phyloP scores from a whole-genome alignment of 2,797 vertebrate species.

The Enoplosus armatus region DNA sequence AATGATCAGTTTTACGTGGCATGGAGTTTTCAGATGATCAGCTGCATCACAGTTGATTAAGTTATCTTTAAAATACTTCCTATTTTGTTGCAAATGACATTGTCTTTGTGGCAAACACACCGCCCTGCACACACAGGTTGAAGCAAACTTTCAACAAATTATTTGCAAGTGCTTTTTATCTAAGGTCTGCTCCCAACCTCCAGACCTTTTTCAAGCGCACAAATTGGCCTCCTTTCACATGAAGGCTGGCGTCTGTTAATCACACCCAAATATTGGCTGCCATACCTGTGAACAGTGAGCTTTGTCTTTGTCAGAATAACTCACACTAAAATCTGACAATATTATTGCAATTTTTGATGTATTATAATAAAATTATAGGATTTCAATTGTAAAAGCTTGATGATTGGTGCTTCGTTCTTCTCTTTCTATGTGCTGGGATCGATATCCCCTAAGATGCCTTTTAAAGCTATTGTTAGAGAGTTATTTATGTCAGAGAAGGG shows the following conservation, averaged over 20 bases:
- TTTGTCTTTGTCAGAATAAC: conserved; percentile 34
- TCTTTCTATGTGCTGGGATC: neutral
- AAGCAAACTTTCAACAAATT: conserved; percentile 1
- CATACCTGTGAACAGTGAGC: conserved; percentile 9
- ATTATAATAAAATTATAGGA: conserved; percentile 73
- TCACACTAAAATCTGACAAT: conserved; percentile 9
- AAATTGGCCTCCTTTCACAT: conserved; percentile 33
- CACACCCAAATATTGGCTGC: conserved; percentile 10
- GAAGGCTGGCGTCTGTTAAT: conserved; percentile 36
- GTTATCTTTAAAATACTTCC: conserved; percentile 5
- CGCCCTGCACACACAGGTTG: neutral
- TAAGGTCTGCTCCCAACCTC: conserved; percentile 4
- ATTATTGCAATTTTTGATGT: conserved; percentile 68
- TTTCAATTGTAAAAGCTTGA: conserved; percentile 46
- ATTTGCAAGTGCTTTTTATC: conserved; percentile 44
- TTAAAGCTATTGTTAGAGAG: neutral
- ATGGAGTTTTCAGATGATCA: conserved; percentile 16
- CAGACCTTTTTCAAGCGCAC: conserved; percentile 50
- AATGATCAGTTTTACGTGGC: conserved; percentile 13
- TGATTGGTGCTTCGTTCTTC: conserved; percentile 11
- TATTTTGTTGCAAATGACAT: neutral
- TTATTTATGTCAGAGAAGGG: neutral
- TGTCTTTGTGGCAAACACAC: neutral
- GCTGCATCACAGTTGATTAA: conserved; percentile 2
- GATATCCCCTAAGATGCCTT: accelerated